A percentile compares a stretch with the other conserved stretches of the same genome.
Evolutionary conservation across 2,113 vertebrate genomes (phyloP).

Genomic region (Prunella himalayana): DNA sequence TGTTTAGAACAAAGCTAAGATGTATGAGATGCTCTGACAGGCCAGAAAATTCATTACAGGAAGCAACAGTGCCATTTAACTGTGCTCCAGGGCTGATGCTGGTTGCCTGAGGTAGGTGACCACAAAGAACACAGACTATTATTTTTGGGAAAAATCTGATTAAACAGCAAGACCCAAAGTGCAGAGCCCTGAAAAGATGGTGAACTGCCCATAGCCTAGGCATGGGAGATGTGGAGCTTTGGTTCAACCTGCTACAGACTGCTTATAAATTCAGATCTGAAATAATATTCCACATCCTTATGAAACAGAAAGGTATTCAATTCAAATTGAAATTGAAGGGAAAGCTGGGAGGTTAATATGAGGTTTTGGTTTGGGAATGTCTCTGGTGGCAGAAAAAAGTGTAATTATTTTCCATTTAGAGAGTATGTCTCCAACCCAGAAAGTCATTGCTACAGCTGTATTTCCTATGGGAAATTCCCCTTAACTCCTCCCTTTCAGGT

Average conservation of each 20-base stretch:
- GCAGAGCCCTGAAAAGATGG: background rate
- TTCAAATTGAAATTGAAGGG: slow-evolving; percentile 44
- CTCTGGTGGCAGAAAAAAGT: slow-evolving; percentile 7
- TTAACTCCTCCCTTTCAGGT: slow-evolving; percentile 30
- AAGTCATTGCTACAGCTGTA: background rate
- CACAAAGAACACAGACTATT: background rate
- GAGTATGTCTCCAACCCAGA: background rate
- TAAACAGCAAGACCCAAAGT: background rate
- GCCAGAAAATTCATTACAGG: background rate
- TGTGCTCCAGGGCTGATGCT: background rate
- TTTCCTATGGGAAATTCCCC: slow-evolving; percentile 35
- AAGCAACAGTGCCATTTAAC: slow-evolving; percentile 9
- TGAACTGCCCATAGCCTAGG: background rate
- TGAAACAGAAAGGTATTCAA: slow-evolving; percentile 19
- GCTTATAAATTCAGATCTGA: slow-evolving; percentile 9
- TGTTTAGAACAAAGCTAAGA: slow-evolving; percentile 23
- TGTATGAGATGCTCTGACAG: background rate
- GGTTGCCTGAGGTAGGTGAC: background rate
- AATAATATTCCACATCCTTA: background rate
- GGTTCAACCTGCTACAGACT: background rate
- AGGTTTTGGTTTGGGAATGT: background rate
- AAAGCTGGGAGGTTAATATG: slow-evolving; percentile 14
- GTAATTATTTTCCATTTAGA: slow-evolving; percentile 42
- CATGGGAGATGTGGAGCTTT: background rate
- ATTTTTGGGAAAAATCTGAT: background rate